A percentile compares a stretch with the other conserved stretches of the same genome.
Conservation (phyloP, 2,113 vertebrate genomes). For the Coracopsis vasa region DNA sequence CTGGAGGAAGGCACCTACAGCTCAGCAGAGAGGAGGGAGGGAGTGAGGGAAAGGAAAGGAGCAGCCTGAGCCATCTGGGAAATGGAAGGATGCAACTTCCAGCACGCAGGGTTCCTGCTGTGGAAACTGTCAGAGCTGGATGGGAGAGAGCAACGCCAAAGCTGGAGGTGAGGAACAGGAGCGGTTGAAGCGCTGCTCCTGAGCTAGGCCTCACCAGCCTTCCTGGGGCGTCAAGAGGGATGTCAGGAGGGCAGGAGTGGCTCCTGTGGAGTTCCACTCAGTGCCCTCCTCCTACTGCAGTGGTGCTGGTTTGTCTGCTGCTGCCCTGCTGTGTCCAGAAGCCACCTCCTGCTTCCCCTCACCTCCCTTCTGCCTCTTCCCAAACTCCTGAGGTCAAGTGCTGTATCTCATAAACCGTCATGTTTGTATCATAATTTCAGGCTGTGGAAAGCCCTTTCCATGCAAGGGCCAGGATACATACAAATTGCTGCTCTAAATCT, state of each 20-base stretch:
- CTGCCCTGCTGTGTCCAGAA: background rate
- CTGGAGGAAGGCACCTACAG: background rate
- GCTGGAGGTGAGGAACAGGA: background rate
- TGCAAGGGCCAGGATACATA: conserved; percentile 34
- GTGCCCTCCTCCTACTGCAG: background rate
- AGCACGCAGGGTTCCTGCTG: background rate
- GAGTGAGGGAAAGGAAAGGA: background rate
- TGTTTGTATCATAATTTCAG: conserved; percentile 59
- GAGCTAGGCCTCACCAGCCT: fast-evolving
- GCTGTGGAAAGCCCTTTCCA: conserved; percentile 30
- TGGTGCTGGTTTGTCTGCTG: background rate
- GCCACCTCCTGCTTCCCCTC: background rate
- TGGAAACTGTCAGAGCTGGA: background rate
- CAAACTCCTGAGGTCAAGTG: background rate
- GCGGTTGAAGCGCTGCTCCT: background rate
- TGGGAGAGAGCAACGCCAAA: background rate
- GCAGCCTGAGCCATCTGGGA: background rate
- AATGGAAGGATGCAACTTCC: background rate
- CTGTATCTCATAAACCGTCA: conserved; percentile 59
- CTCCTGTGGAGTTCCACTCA: background rate
- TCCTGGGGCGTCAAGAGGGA: background rate
- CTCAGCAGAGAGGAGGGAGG: background rate
- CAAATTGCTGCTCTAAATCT: conserved; percentile 61
- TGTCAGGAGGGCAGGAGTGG: fast-evolving
- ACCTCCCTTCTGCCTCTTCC: background rate